Percentiles rank a stretch among this genome's conserved stretches.
Conservation (phyloP, 2,888 invertebrate genomes). For the Melinaea menophilus region DNA sequence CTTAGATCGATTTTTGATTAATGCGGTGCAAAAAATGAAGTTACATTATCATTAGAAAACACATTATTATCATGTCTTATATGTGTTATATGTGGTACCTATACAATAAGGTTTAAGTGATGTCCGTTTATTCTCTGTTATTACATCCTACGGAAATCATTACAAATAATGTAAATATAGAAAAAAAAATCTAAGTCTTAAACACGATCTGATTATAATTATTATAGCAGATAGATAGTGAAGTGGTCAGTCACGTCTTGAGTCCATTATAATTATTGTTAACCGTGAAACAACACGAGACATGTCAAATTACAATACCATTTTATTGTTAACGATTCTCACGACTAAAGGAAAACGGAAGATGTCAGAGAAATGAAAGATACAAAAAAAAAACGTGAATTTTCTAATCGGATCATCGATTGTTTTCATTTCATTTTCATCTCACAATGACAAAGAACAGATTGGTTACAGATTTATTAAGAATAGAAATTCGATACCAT, state of each 20-base stretch:
- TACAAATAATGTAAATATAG: too few species aligned
- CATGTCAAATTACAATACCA: constrained; percentile 5
- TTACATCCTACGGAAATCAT: too few species aligned
- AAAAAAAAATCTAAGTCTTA: too few species aligned
- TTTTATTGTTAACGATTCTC: constrained; percentile 13
- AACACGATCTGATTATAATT: too few species aligned
- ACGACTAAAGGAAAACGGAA: constrained; percentile 16
- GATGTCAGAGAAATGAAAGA: constrained; percentile 14
- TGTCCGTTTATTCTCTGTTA: too few species aligned
- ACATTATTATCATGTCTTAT: neutral
- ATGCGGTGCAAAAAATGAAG: constrained; percentile 1
- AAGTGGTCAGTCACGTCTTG: too few species aligned
- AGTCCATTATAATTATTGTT: too few species aligned
- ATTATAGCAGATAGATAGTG: too few species aligned
- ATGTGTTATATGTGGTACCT: too few species aligned
- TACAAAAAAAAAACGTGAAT: constrained; percentile 13
- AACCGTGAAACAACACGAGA: neutral
- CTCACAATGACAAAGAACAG: too few species aligned
- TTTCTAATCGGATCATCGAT: constrained; percentile 9
- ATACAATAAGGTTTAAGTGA: too few species aligned
- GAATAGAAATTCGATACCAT: neutral
- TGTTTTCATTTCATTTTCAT: neutral
- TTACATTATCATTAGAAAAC: constrained; percentile 4
- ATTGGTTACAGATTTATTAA: neutral
- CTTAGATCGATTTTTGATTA: neutral